These are phyloP conservation scores for Troides helena DNA, from an alignment of 2,888 invertebrate genomes.

Conservation along the genomic window DNA sequence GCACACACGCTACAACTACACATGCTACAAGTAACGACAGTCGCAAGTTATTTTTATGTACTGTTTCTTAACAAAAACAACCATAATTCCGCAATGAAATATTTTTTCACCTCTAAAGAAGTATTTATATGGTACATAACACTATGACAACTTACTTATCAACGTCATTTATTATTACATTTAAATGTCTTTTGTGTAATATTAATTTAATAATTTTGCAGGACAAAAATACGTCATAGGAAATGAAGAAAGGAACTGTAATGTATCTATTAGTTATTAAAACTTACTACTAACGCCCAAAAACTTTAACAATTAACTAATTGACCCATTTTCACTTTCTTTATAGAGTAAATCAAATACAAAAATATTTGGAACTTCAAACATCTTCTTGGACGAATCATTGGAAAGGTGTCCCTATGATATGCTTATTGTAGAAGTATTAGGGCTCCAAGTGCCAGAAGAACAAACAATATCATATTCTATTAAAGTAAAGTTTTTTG, in stretches of 20 bases:
- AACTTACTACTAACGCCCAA: neutral
- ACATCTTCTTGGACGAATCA: constrained; percentile 39
- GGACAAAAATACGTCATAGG: neutral
- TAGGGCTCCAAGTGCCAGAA: constrained; percentile 48
- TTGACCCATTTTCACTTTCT: neutral
- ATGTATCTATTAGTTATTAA: constrained; percentile 3
- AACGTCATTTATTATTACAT: neutral
- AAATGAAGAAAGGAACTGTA: constrained; percentile 23
- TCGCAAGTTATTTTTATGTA: too few species aligned
- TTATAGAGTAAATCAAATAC: constrained; percentile 43
- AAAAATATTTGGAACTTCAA: constrained; percentile 36
- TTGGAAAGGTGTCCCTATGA: constrained; percentile 44
- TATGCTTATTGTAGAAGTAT: constrained; percentile 47
- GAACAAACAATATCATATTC: constrained; percentile 43
- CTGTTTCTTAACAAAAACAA: neutral
- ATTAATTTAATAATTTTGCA: neutral
- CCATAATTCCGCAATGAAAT: neutral
- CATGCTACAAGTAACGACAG: too few species aligned
- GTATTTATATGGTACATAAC: neutral
- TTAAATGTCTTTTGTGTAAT: neutral
- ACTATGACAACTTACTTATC: neutral
- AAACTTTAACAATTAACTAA: neutral
- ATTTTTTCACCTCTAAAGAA: neutral
- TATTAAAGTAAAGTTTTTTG: constrained; percentile 54
- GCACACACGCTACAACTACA: too few species aligned